Conservation (phyloP, 2,888 invertebrate genomes). For the Abrostola tripartita region DNA sequence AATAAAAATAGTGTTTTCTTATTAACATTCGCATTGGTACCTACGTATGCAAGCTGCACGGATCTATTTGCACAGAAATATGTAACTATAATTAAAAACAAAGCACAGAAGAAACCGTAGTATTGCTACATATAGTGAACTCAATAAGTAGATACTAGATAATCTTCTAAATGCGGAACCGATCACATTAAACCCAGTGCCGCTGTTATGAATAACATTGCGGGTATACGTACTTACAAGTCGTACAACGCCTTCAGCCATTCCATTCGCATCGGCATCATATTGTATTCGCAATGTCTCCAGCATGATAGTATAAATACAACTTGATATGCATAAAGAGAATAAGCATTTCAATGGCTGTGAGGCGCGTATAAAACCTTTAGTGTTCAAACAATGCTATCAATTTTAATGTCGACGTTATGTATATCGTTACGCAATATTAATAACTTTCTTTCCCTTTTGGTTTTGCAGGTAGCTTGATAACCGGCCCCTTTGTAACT, state of each 20-base stretch:
- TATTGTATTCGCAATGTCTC: conserved; percentile 53
- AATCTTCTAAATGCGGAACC: conserved; percentile 36
- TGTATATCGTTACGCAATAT: conserved; percentile 54
- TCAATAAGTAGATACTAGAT: conserved; percentile 26
- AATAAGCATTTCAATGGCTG: conserved; percentile 42
- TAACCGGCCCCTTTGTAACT: conserved; percentile 46
- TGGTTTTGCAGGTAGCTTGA: conserved; percentile 39
- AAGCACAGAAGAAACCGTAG: too few species aligned
- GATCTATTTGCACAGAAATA: conserved; percentile 13
- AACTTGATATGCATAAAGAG: conserved; percentile 38
- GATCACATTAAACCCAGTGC: conserved; percentile 22
- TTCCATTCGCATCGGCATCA: conserved; percentile 52
- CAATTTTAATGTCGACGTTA: conserved; percentile 54
- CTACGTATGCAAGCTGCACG: too few species aligned
- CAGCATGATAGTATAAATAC: conserved; percentile 49
- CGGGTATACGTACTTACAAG: conserved; percentile 31
- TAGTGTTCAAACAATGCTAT: conserved; percentile 51
- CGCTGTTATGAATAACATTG: conserved; percentile 22
- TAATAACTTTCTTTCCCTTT: conserved; percentile 58
- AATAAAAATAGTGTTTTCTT: too few species aligned
- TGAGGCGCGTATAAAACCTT: conserved; percentile 24
- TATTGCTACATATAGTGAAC: not conserved
- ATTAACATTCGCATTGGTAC: too few species aligned
- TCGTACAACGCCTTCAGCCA: conserved; percentile 44
- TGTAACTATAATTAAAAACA: not conserved